Conservation (phyloP, 2,888 invertebrate genomes). For the Xanthia icteritia region DNA sequence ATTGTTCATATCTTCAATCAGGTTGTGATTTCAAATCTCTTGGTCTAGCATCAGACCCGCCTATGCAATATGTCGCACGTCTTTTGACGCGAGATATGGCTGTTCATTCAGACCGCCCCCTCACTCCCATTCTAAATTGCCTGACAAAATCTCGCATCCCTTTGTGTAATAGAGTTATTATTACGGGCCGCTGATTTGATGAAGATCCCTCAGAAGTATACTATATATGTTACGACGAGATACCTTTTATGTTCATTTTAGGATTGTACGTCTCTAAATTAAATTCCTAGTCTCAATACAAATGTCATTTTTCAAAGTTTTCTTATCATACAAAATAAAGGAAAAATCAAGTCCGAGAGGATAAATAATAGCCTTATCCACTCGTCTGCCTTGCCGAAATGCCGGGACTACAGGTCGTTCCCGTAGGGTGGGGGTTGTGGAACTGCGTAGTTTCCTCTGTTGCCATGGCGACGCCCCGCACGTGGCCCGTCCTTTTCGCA, state of each 20-base stretch:
- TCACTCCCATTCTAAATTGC: constrained; percentile 81
- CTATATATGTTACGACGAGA: constrained; percentile 56
- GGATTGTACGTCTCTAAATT: neutral
- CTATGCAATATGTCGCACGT: constrained; percentile 69
- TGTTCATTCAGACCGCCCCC: constrained; percentile 75
- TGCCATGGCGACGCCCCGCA: constrained; percentile 87
- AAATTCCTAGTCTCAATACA: neutral
- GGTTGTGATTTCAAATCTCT: constrained; percentile 29
- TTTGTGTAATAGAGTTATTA: constrained; percentile 86
- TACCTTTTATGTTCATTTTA: constrained; percentile 30
- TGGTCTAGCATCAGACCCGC: constrained; percentile 49
- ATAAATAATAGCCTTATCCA: constrained; percentile 69
- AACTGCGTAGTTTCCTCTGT: constrained; percentile 88
- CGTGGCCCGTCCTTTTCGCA: constrained; percentile 78
- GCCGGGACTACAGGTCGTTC: constrained; percentile 67
- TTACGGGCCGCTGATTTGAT: constrained; percentile 85
- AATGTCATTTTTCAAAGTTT: neutral
- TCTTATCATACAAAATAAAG: constrained; percentile 1
- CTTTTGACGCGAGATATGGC: constrained; percentile 71
- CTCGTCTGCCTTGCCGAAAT: constrained; percentile 69
- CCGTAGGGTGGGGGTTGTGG: constrained; percentile 74
- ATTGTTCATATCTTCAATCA: constrained; percentile 20
- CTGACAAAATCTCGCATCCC: constrained; percentile 83
- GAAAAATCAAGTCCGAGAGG: constrained; percentile 31
- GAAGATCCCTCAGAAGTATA: constrained; percentile 71